These are phyloP conservation scores for Cnemophilus loriae DNA, from an alignment of 2,113 vertebrate species.

Conservation along the genomic window DNA sequence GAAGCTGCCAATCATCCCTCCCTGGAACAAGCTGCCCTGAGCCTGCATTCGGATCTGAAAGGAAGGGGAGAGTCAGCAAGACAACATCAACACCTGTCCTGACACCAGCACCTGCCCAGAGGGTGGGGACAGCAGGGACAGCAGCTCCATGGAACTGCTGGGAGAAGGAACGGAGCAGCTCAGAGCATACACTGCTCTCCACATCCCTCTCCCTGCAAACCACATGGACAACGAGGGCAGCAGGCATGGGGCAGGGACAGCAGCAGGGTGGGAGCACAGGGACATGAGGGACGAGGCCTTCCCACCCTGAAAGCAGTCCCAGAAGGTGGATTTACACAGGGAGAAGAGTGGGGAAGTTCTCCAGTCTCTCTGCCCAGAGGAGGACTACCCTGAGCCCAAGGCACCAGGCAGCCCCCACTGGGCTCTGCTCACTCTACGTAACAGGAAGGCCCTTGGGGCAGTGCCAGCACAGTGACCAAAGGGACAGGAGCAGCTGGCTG, in stretches of 20 bases:
- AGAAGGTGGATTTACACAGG: neutral
- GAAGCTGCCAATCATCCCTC: slow-evolving; percentile 97
- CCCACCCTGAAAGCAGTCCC: neutral
- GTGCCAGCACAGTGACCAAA: neutral
- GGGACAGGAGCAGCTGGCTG: neutral
- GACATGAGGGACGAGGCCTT: neutral
- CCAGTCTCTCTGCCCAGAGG: neutral
- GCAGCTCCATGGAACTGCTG: neutral
- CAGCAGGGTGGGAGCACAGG: neutral
- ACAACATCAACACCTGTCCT: neutral
- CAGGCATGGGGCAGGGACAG: neutral
- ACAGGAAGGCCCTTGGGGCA: neutral
- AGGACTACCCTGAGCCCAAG: neutral
- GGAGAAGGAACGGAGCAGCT: neutral
- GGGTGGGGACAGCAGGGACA: neutral
- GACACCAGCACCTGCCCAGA: neutral
- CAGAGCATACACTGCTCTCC: neutral
- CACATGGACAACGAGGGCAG: accelerated
- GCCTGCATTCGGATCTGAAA: slow-evolving; percentile 96
- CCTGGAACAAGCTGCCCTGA: slow-evolving; percentile 90
- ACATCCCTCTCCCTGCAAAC: neutral
- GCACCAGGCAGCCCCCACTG: neutral
- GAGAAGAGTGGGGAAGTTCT: neutral
- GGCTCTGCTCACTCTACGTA: accelerated
- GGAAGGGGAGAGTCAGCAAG: neutral